A percentile compares a stretch with the other conserved stretches of the same genome.
These are phyloP conservation scores for Drosophila austrosaltans DNA, from an alignment of 2,888 invertebrate genomes.

Conservation along the genomic window DNA sequence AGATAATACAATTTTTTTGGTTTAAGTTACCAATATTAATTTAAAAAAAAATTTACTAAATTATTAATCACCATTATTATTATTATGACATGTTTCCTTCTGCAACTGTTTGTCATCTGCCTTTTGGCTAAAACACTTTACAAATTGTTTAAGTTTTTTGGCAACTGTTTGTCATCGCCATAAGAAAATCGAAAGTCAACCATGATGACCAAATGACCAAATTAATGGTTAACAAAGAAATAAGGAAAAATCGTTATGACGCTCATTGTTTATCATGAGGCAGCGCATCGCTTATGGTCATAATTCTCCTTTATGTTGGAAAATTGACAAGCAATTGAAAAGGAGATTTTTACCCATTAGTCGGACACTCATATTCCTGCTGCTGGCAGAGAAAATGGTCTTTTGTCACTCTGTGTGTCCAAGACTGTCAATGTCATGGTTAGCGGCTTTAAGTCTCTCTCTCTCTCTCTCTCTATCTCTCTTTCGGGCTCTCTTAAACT, in stretches of 20 bases:
- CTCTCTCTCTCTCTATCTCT: slow-evolving; percentile 30
- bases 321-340: slow-evolving; percentile 46
- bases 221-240: slow-evolving; percentile 20
- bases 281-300: slow-evolving; percentile 37
- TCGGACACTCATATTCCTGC: too few relatives aligned
- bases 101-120: slow-evolving; percentile 1
- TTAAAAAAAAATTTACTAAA: background rate
- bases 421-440: slow-evolving; percentile 28
- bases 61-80: background rate
- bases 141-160: slow-evolving; percentile 30
- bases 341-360: slow-evolving; percentile 16
- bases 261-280: slow-evolving; percentile 41
- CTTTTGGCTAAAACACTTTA: background rate
- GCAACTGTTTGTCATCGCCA: slow-evolving; percentile 33
- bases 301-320: slow-evolving; percentile 23
- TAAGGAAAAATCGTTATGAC: background rate
- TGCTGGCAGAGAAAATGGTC: slow-evolving; percentile 8
- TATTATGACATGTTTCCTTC: background rate
- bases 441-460: background rate
- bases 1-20: too few relatives aligned
- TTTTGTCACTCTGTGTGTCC: slow-evolving; percentile 24
- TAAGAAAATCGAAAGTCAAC: slow-evolving; percentile 21
- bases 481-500: slow-evolving; percentile 27
- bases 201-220: slow-evolving; percentile 24
- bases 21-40: too few relatives aligned